phyloP scores from a whole-genome alignment of 2,113 vertebrate genomes.

The Hippolais icterina region DNA sequence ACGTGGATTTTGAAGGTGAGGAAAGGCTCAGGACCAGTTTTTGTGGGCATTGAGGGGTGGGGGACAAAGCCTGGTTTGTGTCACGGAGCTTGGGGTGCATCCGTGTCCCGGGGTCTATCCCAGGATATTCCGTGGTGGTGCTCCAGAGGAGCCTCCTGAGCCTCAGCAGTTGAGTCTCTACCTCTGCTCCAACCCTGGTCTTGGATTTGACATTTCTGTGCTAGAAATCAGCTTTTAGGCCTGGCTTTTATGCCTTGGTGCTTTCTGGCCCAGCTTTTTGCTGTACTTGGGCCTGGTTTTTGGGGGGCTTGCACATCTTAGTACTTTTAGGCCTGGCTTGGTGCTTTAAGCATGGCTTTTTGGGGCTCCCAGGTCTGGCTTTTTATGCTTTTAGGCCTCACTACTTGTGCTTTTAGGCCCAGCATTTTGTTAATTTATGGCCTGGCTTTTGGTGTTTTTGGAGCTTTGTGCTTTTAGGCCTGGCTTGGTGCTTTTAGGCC shows the following conservation, averaged over 20 bases:
- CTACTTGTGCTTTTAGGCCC: not conserved
- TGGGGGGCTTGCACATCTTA: not conserved
- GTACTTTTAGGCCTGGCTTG: not conserved
- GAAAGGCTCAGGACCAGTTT: not conserved
- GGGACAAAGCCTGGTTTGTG: accelerated
- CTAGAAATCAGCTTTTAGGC: not conserved
- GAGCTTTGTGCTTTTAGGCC: not conserved
- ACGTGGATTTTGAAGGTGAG: constrained; percentile 96
- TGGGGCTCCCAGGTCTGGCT: too few species aligned
- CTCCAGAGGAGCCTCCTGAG: not conserved
- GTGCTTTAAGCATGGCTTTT: not conserved
- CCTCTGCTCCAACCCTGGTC: accelerated
- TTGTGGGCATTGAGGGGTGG: accelerated
- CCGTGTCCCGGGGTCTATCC: not conserved
- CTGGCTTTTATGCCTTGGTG: not conserved
- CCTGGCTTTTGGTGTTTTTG: not conserved
- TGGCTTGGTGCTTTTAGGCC: not conserved
- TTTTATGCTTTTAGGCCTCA: not conserved
- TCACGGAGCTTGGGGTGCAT: accelerated
- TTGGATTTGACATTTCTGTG: not conserved
- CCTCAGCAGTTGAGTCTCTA: not conserved
- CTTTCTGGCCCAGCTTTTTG: not conserved
- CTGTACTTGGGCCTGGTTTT: too few species aligned
- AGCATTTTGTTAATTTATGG: not conserved
- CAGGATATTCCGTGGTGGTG: accelerated